Conservation (phyloP, 2,888 invertebrate genomes). For the Iselma pallidipennis region DNA sequence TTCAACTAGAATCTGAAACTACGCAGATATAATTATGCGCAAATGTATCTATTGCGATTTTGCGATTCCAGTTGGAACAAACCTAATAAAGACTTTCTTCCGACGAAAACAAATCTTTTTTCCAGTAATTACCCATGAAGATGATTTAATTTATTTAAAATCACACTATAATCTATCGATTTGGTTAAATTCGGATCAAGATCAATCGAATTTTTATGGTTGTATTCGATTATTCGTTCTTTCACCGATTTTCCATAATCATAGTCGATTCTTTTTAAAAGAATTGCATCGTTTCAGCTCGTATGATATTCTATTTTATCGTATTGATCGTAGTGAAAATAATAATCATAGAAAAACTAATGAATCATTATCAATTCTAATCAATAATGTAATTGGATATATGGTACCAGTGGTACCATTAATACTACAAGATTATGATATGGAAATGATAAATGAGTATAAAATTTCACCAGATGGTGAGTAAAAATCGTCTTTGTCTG, state of each 20-base stretch:
- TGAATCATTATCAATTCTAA: conserved; percentile 11
- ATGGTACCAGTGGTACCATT: conserved; percentile 44
- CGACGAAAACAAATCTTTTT: too few species aligned
- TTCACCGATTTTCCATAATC: conserved; percentile 64
- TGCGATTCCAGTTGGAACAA: too few species aligned
- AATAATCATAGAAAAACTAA: conserved; percentile 46
- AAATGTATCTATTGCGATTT: too few species aligned
- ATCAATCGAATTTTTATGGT: conserved; percentile 50
- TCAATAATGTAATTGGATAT: conserved; percentile 39
- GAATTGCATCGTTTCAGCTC: conserved; percentile 64
- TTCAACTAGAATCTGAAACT: too few species aligned
- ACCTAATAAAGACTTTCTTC: too few species aligned
- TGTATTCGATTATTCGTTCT: conserved; percentile 57
- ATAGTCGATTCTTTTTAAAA: conserved; percentile 62
- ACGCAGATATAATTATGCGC: too few species aligned
- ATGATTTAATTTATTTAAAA: conserved; percentile 47
- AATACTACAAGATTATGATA: conserved; percentile 35
- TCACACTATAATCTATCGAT: conserved; percentile 53
- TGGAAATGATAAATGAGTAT: conserved; percentile 30
- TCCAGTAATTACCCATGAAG: conserved; percentile 44
- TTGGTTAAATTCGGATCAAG: conserved; percentile 45
- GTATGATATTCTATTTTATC: conserved; percentile 62
- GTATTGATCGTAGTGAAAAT: conserved; percentile 59
- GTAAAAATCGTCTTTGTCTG: too few species aligned
- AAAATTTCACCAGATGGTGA: conserved; percentile 1